phyloP scores from a whole-genome alignment of 2,113 vertebrate genomes.

The Butorides virescens region DNA sequence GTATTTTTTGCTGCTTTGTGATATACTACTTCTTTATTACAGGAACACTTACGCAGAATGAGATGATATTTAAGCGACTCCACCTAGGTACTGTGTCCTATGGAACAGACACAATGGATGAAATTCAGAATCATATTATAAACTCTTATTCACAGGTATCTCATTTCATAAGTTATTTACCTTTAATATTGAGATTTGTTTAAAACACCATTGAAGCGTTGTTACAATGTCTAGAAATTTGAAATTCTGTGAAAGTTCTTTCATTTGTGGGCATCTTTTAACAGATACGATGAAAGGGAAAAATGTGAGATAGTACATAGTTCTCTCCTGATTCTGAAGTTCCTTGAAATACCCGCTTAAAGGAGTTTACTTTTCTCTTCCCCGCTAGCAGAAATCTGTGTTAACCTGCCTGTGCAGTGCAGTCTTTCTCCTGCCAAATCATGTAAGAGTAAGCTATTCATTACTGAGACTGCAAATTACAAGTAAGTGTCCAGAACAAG shows the following conservation, averaged over 20 bases:
- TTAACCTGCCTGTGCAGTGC: not conserved
- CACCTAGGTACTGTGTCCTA: conserved; percentile 97
- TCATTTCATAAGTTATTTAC: not conserved
- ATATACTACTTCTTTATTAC: not conserved
- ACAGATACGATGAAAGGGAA: not conserved
- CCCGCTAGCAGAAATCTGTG: not conserved
- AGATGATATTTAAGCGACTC: conserved; percentile 97
- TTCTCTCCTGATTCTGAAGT: not conserved
- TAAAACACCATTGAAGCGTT: not conserved
- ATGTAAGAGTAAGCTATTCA: not conserved
- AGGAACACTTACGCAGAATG: conserved; percentile 97
- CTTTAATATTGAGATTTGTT: not conserved
- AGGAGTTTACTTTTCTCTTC: not conserved
- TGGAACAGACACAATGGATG: conserved; percentile 96
- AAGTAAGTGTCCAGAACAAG: not conserved
- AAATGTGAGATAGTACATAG: not conserved
- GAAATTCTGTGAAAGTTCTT: not conserved
- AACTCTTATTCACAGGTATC: conserved; percentile 86
- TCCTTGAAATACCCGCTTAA: not conserved
- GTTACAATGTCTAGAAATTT: not conserved
- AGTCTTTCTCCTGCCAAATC: not conserved
- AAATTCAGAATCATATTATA: conserved; percentile 91
- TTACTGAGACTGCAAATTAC: not conserved
- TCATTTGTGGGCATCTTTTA: not conserved
- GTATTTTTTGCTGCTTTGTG: not conserved